These are phyloP conservation scores for Dipodomys ordii DNA, from an alignment of 2,113 vertebrate species.

Conservation along the genomic window DNA sequence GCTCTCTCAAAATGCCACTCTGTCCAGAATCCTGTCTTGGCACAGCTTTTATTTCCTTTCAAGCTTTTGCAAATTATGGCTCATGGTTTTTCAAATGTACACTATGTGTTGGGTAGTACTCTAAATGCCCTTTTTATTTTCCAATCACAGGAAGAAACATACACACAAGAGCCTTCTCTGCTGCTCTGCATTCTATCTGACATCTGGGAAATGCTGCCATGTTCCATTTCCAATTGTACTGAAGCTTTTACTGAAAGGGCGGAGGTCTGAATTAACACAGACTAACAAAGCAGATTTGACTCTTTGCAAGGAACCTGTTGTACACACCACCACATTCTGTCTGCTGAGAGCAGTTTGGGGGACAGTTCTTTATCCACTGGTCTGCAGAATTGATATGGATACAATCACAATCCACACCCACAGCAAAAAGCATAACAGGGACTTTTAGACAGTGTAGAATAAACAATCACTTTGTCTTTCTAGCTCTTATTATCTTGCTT, in stretches of 20 bases:
- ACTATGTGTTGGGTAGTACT: slow-evolving; percentile 72
- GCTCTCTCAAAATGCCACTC: slow-evolving; percentile 49
- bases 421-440: not conserved
- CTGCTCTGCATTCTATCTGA: slow-evolving; percentile 65
- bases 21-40: slow-evolving; percentile 64
- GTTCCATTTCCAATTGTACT: slow-evolving; percentile 41
- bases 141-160: slow-evolving; percentile 57
- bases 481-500: slow-evolving; percentile 20
- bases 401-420: slow-evolving; percentile 20
- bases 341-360: not conserved
- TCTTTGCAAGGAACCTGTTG: slow-evolving; percentile 43
- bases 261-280: slow-evolving; percentile 46
- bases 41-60: slow-evolving; percentile 72
- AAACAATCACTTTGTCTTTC: slow-evolving; percentile 43
- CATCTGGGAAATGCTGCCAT: slow-evolving; percentile 51
- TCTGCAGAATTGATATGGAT: slow-evolving; percentile 55
- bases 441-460: not conserved
- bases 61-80: slow-evolving; percentile 68
- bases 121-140: slow-evolving; percentile 75
- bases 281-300: slow-evolving; percentile 45
- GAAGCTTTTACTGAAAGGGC: slow-evolving; percentile 54
- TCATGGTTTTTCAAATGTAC: slow-evolving; percentile 71
- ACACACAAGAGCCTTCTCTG: slow-evolving; percentile 62
- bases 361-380: slow-evolving; percentile 53
- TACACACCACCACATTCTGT: slow-evolving; percentile 53